Evolutionary conservation across 1,140 invertebrate genomes (phyloP).

Genomic region (Ostrea edulis): DNA sequence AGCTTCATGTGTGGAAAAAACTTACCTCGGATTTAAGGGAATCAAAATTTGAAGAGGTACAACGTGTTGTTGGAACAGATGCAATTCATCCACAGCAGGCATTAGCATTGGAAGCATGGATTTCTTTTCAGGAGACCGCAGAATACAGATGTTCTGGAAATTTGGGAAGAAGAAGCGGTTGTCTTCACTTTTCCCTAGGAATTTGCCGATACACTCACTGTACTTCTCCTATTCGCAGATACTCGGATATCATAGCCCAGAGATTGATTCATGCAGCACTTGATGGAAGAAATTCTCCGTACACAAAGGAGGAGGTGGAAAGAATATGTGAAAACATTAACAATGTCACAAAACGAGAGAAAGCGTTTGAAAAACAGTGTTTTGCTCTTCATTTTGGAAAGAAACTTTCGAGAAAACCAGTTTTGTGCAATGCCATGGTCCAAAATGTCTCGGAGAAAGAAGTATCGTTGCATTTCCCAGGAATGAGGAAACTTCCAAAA

Average conservation of each 20-base stretch:
- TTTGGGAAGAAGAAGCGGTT: background rate
- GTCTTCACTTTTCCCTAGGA: conserved; percentile 58
- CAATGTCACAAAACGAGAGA: conserved; percentile 44
- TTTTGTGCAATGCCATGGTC: conserved; percentile 37
- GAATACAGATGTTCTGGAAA: conserved; percentile 52
- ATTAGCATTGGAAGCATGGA: conserved; percentile 56
- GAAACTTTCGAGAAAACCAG: conserved; percentile 34
- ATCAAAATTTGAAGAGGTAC: conserved; percentile 13
- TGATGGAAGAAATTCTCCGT: conserved; percentile 43
- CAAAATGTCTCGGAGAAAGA: conserved; percentile 52
- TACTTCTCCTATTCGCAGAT: conserved; percentile 78
- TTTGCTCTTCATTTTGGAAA: conserved; percentile 30
- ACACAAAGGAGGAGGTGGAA: conserved; percentile 55
- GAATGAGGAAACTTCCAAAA: conserved; percentile 43
- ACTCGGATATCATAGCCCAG: conserved; percentile 76
- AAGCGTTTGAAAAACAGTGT: conserved; percentile 55
- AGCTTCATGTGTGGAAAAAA: conserved; percentile 43
- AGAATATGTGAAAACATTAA: conserved; percentile 57
- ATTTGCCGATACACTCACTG: conserved; percentile 75
- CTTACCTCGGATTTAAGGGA: background rate
- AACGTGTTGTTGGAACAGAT: conserved; percentile 44
- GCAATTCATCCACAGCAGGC: conserved; percentile 57
- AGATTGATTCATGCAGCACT: conserved; percentile 61
- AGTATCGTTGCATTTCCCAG: conserved; percentile 43
- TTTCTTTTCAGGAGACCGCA: conserved; percentile 54